These are phyloP conservation scores for Furnarius figulus DNA, from an alignment of 2,113 vertebrate genomes.

Conservation along the genomic window DNA sequence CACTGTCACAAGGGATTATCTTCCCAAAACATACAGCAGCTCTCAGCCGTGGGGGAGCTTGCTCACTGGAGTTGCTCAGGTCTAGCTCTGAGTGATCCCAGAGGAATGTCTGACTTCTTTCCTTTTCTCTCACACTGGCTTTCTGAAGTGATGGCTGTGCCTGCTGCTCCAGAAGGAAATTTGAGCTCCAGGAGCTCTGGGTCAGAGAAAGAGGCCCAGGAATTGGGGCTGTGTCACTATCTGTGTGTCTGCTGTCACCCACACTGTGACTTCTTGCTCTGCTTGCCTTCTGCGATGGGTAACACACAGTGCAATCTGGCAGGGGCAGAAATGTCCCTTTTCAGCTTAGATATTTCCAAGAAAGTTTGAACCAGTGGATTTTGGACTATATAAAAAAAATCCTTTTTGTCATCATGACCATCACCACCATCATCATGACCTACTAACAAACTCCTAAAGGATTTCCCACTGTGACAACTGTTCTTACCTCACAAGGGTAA, in stretches of 20 bases:
- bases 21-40: not conserved
- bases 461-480: fast-evolving
- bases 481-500: not conserved
- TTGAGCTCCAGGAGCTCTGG: not conserved
- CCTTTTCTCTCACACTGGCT: not conserved
- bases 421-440: not conserved
- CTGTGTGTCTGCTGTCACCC: not conserved
- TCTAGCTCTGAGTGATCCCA: not conserved
- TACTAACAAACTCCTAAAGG: not conserved
- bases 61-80: not conserved
- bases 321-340: not conserved
- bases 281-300: not conserved
- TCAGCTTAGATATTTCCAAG: not conserved
- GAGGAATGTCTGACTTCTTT: fast-evolving
- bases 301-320: fast-evolving
- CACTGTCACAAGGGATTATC: not conserved
- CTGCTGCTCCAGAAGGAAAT: not conserved
- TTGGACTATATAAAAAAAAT: not conserved
- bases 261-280: fast-evolving
- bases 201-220: no score
- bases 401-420: not conserved
- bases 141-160: fast-evolving
- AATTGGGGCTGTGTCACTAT: fast-evolving
- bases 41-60: not conserved
- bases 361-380: not conserved